Evolutionary conservation across 2,797 vertebrate genomes (phyloP).

Genomic region (Myotis daubentonii): DNA sequence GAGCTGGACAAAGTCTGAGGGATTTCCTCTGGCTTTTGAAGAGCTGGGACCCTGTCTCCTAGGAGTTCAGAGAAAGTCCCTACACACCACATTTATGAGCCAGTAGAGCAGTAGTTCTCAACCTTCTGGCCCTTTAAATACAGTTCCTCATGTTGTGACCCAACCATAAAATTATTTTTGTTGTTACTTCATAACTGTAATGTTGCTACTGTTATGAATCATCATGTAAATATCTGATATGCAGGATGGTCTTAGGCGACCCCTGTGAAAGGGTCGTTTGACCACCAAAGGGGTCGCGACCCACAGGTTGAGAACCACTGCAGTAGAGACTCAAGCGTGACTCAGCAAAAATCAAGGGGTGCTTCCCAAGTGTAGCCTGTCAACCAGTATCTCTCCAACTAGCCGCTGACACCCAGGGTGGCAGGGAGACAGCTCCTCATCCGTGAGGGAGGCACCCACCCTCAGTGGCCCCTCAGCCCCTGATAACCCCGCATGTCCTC

Average conservation of each 20-base stretch:
- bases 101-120: neutral
- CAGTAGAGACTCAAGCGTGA: neutral
- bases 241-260: too few species aligned
- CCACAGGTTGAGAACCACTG: too few species aligned
- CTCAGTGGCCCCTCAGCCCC: neutral
- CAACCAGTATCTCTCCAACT: neutral
- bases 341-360: neutral
- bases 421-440: neutral
- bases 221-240: too few species aligned
- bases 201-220: too few species aligned
- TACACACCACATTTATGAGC: neutral
- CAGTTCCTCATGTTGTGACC: too few species aligned
- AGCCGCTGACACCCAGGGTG: rapidly evolving
- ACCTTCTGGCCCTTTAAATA: too few species aligned
- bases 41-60: neutral
- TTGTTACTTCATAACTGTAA: too few species aligned
- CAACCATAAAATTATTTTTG: too few species aligned
- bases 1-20: neutral
- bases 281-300: too few species aligned
- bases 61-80: neutral
- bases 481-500: neutral
- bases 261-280: too few species aligned
- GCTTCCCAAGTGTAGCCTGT: neutral
- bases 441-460: neutral
- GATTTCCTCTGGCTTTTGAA: conserved; percentile 55